Evolutionary conservation across 2,888 invertebrate genomes (phyloP).

Genomic region (Drosophila stalkeri): DNA sequence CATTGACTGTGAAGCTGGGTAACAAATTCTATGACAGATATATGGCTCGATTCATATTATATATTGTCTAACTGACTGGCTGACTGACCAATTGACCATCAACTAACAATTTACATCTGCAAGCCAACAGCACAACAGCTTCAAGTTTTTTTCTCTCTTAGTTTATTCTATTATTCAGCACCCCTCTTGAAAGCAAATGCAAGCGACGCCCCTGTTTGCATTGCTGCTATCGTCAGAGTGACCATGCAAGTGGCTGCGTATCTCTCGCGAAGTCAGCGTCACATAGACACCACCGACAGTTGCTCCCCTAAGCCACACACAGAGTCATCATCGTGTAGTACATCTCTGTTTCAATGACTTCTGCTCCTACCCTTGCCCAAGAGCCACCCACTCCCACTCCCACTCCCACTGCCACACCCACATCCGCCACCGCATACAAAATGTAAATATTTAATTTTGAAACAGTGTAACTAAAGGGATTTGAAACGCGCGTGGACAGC

Average conservation of each 20-base stretch:
- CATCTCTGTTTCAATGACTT: background rate
- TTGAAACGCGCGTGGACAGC: constrained; percentile 77
- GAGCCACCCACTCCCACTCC: constrained; percentile 6
- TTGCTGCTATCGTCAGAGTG: constrained; percentile 3
- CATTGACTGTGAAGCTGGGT: background rate
- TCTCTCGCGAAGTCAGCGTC: constrained; percentile 21
- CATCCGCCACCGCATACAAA: constrained; percentile 57
- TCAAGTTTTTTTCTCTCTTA: background rate
- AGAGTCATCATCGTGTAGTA: constrained; percentile 5
- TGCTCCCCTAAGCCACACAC: constrained; percentile 28
- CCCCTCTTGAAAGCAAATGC: background rate
- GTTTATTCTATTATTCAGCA: background rate
- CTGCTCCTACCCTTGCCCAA: background rate
- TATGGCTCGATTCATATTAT: background rate
- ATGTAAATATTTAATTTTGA: constrained; percentile 84
- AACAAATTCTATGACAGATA: background rate
- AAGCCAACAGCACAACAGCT: background rate
- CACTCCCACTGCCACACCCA: constrained; percentile 21
- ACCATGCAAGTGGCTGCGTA: constrained; percentile 31
- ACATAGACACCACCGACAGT: constrained; percentile 30
- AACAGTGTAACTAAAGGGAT: constrained; percentile 83
- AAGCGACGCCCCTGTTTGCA: constrained; percentile 23
- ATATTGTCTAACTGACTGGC: background rate
- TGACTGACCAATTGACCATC: background rate
- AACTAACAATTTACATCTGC: too few species aligned